Conservation (phyloP, 2,888 invertebrate genomes). For the Brenthis daphne region DNA sequence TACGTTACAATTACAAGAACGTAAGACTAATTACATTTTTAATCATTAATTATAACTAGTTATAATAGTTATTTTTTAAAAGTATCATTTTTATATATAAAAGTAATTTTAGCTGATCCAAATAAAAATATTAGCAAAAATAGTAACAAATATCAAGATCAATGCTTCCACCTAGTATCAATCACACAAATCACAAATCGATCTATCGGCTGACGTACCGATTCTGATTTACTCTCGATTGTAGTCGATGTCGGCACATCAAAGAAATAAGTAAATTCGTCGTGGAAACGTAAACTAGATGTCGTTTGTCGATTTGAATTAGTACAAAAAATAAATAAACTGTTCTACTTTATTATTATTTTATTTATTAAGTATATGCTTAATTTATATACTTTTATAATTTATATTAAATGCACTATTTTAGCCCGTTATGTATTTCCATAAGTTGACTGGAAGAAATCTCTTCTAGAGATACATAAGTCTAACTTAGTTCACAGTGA, state of each 20-base stretch:
- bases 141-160: conserved; percentile 37
- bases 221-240: conserved; percentile 64
- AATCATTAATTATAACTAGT: too few relatives aligned
- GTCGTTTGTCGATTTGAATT: conserved; percentile 13
- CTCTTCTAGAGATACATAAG: too few relatives aligned
- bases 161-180: conserved; percentile 38
- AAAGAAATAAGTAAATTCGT: conserved; percentile 62
- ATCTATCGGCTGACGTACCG: conserved; percentile 69
- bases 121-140: neutral
- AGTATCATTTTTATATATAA: too few relatives aligned
- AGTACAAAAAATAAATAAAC: conserved; percentile 12
- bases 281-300: conserved; percentile 54
- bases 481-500: too few relatives aligned
- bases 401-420: too few relatives aligned
- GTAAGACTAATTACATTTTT: too few relatives aligned
- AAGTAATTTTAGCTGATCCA: neutral
- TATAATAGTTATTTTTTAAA: too few relatives aligned
- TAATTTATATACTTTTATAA: too few relatives aligned
- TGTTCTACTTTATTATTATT: neutral
- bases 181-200: conserved; percentile 66
- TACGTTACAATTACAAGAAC: too few relatives aligned
- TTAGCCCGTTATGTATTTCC: too few relatives aligned
- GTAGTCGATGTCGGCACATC: conserved; percentile 55
- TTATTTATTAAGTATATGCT: too few relatives aligned
- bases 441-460: too few relatives aligned